These are phyloP conservation scores for Corythornis vintsioides DNA, from an alignment of 2,113 vertebrate species.

Conservation along the genomic window DNA sequence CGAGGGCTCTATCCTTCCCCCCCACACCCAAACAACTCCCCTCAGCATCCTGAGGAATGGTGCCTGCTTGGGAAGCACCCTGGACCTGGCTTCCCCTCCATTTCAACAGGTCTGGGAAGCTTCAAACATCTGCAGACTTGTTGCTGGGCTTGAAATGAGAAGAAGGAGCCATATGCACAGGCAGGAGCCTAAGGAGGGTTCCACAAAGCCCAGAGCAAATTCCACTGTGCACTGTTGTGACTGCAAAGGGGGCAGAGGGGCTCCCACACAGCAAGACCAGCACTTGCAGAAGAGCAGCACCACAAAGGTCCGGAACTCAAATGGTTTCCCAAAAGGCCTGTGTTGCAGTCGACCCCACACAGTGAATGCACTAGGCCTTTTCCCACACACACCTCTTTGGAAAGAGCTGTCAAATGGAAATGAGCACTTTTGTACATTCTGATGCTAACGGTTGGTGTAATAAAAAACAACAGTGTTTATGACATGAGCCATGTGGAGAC, in stretches of 20 bases:
- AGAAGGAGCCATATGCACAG: background rate
- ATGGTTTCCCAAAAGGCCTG: background rate
- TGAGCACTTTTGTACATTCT: background rate
- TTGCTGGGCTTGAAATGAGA: background rate
- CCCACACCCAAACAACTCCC: background rate
- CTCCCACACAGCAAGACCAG: background rate
- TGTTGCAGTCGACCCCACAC: fast-evolving
- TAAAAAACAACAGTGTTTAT: background rate
- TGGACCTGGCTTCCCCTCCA: background rate
- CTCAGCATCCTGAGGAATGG: fast-evolving
- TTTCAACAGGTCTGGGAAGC: background rate
- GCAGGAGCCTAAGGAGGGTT: background rate
- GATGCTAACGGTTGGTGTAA: background rate
- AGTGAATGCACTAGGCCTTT: background rate
- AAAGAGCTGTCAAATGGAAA: constrained; percentile 10
- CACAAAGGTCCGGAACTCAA: background rate
- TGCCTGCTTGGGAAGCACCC: background rate
- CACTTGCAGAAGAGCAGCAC: background rate
- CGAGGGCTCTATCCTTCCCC: background rate
- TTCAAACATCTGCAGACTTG: background rate
- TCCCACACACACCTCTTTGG: background rate
- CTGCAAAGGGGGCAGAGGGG: fast-evolving
- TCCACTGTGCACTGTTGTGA: fast-evolving
- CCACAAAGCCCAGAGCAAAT: background rate
- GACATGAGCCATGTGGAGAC: background rate